phyloP scores from a whole-genome alignment of 2,113 vertebrate genomes.

The Lepidothrix coronata region DNA sequence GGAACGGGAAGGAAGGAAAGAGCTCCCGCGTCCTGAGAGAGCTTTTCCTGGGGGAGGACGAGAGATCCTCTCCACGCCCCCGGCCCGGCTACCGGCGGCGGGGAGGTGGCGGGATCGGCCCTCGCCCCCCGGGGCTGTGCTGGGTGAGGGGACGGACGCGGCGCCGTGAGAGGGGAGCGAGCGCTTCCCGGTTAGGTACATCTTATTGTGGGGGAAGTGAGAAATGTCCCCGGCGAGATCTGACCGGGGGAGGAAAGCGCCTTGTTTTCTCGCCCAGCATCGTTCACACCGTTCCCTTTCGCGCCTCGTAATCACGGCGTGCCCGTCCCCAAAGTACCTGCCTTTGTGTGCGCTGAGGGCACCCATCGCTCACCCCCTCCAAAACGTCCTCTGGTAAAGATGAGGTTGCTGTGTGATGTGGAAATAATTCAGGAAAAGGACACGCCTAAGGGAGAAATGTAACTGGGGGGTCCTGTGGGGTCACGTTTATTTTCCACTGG shows the following conservation, averaged over 20 bases:
- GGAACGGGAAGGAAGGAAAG: slow-evolving; percentile 11
- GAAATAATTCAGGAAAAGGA: background rate
- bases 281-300: background rate
- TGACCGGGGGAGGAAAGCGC: background rate
- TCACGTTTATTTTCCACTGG: background rate
- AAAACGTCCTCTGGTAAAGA: background rate
- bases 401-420: background rate
- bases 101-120: background rate
- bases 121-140: background rate
- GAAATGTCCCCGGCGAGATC: background rate
- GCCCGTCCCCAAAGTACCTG: background rate
- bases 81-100: background rate
- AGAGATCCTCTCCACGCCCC: background rate
- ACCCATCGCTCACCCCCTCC: background rate
- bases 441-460: background rate
- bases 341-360: slow-evolving; percentile 24
- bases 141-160: background rate
- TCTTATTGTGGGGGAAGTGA: background rate
- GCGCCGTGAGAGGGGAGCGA: background rate
- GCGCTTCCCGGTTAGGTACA: background rate
- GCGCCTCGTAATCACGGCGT: background rate
- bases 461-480: background rate
- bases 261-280: background rate
- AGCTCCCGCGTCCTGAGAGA: background rate
- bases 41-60: background rate